Base-by-base conservation (phyloP, 2,888 invertebrate species). In the Cephus rjabovi region DNA sequence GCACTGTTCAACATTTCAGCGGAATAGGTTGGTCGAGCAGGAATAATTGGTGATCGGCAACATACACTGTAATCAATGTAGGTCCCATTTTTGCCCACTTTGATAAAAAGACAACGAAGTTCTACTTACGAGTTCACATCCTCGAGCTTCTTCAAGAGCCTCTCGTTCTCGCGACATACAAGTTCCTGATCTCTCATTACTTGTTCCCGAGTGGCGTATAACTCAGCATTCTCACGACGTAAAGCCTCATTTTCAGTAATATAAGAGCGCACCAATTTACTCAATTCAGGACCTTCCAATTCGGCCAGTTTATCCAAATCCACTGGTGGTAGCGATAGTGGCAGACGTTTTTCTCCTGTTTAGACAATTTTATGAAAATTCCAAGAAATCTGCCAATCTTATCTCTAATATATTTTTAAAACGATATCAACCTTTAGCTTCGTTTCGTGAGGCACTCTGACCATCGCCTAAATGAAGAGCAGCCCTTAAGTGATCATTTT, bases 111-210 rank as follows among this genome's bases (percentile, higher is more conserved):
- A 56, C 56, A 56, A 23, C 56, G 56, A 75, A 78, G 76, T 75
- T 75, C 75, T 81, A 94, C 95, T 95, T 93, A 97, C 97, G 95
- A 95, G 92, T 96, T 97, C 79, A 97, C 96, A 92, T 97, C 97
- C 91, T 98, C 98, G 77, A 98, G 92, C 92, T 97, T 97, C 91
- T 96, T 96, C 77, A 97, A 92, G 80, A 98, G 93, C 76, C 97
- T 93, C 90, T 98, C 98, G 88, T 98, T 98, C 92, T 98, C 98
- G 77, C 97, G 93, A 87, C 97, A 97, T 37, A 98, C 95, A 69
- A 97, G 91, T 91, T 98, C 98, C 90, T 98, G 98, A 90, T 98
- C 98, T 15, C 97, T 92, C 82, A 97, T 93, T 80, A 98, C 93
- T 82, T 96, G 94, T 89, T 98, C 97, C 75, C 97, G 93, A 0